Conservation (phyloP, 2,113 vertebrate species). For the Verasper variegatus region DNA sequence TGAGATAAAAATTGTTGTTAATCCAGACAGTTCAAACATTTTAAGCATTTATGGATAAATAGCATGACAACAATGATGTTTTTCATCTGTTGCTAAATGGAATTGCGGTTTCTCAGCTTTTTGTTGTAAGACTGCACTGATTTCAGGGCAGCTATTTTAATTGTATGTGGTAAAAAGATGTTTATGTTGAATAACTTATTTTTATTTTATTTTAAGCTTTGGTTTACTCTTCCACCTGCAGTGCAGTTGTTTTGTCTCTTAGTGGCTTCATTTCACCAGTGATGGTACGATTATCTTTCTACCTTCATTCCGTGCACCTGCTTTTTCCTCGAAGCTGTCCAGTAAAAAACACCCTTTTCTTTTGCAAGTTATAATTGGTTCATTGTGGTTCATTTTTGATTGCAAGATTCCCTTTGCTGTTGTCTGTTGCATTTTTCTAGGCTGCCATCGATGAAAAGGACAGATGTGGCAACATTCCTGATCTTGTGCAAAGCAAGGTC, state of each 20-base stretch:
- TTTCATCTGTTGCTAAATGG: not conserved
- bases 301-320: too few relatives aligned
- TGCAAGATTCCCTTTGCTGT: not conserved
- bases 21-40: not conserved
- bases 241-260: too few relatives aligned
- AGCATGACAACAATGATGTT: not conserved
- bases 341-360: too few relatives aligned
- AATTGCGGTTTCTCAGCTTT: not conserved
- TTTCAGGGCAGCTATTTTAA: not conserved
- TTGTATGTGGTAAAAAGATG: too few relatives aligned
- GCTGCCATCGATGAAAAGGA: not conserved
- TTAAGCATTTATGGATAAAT: not conserved
- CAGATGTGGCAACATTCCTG: not conserved
- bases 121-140: not conserved
- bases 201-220: not conserved
- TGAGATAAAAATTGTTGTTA: not conserved
- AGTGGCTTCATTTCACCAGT: too few relatives aligned
- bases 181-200: not conserved
- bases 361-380: too few relatives aligned
- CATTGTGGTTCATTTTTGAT: too few relatives aligned
- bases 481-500: not conserved
- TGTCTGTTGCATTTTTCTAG: not conserved
- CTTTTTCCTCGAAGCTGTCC: too few relatives aligned
- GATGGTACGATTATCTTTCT: too few relatives aligned
- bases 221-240: too few relatives aligned